These are phyloP conservation scores for Emys orbicularis DNA, from an alignment of 2,797 vertebrate species.

Conservation along the genomic window DNA sequence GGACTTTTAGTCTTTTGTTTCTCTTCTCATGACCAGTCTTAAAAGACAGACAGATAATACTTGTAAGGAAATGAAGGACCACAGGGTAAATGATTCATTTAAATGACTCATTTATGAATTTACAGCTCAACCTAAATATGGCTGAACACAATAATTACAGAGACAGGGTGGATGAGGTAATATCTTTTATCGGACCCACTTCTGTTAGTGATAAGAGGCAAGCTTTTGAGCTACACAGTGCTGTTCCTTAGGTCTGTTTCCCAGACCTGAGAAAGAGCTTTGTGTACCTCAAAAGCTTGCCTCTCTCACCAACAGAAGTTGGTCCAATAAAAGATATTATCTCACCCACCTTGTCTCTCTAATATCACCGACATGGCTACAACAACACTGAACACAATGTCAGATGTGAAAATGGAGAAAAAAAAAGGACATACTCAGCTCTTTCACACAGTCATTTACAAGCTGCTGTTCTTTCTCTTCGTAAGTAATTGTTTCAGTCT, in stretches of 20 bases:
- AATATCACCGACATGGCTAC: background rate
- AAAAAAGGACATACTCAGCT: slow-evolving; percentile 89
- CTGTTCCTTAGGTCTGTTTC: background rate
- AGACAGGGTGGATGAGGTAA: background rate
- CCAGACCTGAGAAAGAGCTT: background rate
- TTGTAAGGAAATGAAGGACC: background rate
- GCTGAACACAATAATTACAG: background rate
- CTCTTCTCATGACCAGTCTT: background rate
- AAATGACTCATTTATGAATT: background rate
- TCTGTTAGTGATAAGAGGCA: too few species aligned
- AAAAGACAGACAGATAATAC: background rate
- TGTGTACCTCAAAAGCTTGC: background rate
- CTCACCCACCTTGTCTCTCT: background rate
- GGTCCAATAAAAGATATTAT: background rate
- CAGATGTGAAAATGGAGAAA: background rate
- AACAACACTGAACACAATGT: background rate
- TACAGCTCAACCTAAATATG: background rate
- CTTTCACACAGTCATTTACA: slow-evolving; percentile 98
- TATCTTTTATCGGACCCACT: too few species aligned
- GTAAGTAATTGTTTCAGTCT: slow-evolving; percentile 96
- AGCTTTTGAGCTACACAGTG: too few species aligned
- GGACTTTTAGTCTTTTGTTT: background rate
- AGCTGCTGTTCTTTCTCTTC: slow-evolving; percentile 99
- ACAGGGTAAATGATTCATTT: background rate
- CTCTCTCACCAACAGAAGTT: background rate